A percentile compares a stretch with the other conserved stretches of the same genome.
Evolutionary conservation across 2,888 invertebrate species (phyloP).

Genomic region (Adelognathus sp.): DNA sequence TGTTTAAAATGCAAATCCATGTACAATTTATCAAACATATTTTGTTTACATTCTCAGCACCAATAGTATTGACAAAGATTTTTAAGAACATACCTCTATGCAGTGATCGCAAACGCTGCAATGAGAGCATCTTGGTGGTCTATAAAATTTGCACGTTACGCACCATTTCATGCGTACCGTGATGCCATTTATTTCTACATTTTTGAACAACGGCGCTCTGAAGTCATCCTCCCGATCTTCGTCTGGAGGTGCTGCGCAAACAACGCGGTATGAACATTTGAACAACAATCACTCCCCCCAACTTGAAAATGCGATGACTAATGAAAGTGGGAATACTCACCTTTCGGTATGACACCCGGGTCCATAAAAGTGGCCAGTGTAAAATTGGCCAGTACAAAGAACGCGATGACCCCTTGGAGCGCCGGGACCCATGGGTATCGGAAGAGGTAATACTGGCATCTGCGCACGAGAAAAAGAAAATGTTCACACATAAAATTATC

Average conservation of each 20-base stretch:
- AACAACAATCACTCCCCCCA: not conserved
- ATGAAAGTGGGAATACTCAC: slow-evolving; percentile 81
- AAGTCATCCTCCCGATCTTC: slow-evolving; percentile 99
- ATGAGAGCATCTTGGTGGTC: slow-evolving; percentile 99
- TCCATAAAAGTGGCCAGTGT: slow-evolving; percentile 99
- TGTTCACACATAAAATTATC: slow-evolving; percentile 1
- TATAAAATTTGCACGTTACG: slow-evolving; percentile 99
- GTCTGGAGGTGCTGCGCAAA: slow-evolving; percentile 91
- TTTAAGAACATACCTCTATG: slow-evolving; percentile 89
- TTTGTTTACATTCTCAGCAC: no score
- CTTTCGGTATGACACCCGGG: slow-evolving; percentile 99
- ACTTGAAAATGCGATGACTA: slow-evolving; percentile 6
- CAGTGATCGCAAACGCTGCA: slow-evolving; percentile 99
- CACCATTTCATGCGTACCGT: slow-evolving; percentile 99
- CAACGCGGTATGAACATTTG: slow-evolving; percentile 11
- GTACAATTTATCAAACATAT: no score
- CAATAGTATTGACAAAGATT: not conserved
- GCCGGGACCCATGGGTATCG: slow-evolving; percentile 95
- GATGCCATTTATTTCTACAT: slow-evolving; percentile 98
- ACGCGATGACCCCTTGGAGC: slow-evolving; percentile 96
- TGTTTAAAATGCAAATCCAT: no score
- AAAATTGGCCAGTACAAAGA: slow-evolving; percentile 99
- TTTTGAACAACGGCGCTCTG: slow-evolving; percentile 97
- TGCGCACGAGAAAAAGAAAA: slow-evolving; percentile 81
- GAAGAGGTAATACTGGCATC: slow-evolving; percentile 93